Base-by-base conservation (phyloP, 1,140 invertebrate species). In the Apocrypta bakeri region DNA sequence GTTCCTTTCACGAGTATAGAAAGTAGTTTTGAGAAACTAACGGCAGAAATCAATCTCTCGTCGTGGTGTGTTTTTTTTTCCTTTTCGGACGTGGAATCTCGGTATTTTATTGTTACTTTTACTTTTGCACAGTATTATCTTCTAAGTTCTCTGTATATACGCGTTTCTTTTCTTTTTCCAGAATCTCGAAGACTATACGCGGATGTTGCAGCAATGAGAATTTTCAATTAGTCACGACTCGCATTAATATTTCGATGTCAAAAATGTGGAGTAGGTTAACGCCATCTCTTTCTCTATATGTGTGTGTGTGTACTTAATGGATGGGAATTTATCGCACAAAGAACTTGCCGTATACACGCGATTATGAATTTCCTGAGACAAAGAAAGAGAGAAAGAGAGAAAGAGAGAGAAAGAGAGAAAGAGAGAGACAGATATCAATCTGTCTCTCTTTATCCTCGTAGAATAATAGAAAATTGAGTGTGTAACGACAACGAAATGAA, bases 1-100 rank as follows among this genome's bases (percentile, higher is more conserved):
- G 2, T 79, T 79, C 78, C 78, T 79, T 79, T 61, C 37, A 68
- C 76, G 82, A 71, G 85, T 27, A 21, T 73, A 40, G 71, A 73
- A 73, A 73, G 71, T 73, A 24, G 33, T 73, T 42, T 73, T 42
- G 37, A 73, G 71, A 73, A 73, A 73, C 37, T 73, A 48, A 73
- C 71, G 71, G 68, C 25, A n/a, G 48, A 21, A 56, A 56, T 56
- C 48, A 56, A 56, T 56, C 48, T 56, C 48, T 6, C 27, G 7
- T 9, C 56, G 56, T n/a, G n/a, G 4, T 27, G 4, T 66, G 6
- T n/a, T 37, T 31, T 71, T 71, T n/a, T 21, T 9, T n/a, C 27
- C 8, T 0, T 66, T 66, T 66, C 64, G 63, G 24, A 12, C 7
- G 64, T 21, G 24, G 14, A 56, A 56, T 56, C 21, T 56, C 48